phyloP scores from a whole-genome alignment of 2,113 vertebrate genomes.

The Acinonyx jubatus region DNA sequence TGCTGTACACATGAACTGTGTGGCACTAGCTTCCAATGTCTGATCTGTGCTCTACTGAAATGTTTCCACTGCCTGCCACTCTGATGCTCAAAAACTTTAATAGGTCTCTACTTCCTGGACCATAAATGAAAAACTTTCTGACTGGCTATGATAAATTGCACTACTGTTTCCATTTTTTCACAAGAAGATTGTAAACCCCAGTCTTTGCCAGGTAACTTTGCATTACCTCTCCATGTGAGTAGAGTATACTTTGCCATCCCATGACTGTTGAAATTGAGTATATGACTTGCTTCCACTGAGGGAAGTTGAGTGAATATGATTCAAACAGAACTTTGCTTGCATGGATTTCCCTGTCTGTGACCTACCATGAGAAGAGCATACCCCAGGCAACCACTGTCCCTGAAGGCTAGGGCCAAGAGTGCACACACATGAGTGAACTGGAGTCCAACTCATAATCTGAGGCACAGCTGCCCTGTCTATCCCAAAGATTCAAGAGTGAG shows the following conservation, averaged over 20 bases:
- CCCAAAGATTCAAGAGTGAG: background rate
- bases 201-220: background rate
- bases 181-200: background rate
- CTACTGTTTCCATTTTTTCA: background rate
- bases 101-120: background rate
- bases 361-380: background rate
- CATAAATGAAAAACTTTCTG: background rate
- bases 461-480: background rate
- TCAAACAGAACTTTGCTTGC: background rate
- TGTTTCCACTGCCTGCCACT: background rate
- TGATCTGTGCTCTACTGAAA: background rate
- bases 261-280: background rate
- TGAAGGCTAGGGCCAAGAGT: background rate
- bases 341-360: background rate
- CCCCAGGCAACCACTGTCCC: background rate
- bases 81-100: background rate
- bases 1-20: background rate
- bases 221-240: background rate
- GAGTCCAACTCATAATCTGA: background rate
- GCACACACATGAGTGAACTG: background rate
- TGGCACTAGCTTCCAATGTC: background rate
- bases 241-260: background rate
- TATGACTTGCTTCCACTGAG: background rate
- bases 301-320: background rate
- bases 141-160: background rate